A percentile compares a stretch with the other conserved stretches of the same genome.
phyloP scores from a whole-genome alignment of 2,888 invertebrate genomes.

The Metopia argyrocephala region DNA sequence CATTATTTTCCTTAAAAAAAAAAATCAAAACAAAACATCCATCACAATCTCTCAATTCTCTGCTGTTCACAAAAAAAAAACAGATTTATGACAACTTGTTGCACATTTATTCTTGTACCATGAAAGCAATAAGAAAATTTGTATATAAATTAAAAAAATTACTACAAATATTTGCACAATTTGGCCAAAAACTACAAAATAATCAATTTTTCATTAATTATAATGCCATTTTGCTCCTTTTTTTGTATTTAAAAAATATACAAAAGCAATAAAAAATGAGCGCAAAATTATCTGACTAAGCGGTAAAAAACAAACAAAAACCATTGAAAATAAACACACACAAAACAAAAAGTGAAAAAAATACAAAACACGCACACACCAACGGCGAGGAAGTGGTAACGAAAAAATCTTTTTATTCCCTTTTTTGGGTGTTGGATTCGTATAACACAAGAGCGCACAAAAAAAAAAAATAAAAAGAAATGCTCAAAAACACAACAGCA shows the following conservation, averaged over 20 bases:
- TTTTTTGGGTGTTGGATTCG: slow-evolving; percentile 79
- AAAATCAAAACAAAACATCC: neutral
- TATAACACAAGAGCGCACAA: slow-evolving; percentile 73
- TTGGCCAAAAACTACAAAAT: neutral
- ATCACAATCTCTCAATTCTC: neutral
- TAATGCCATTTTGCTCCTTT: slow-evolving; percentile 25
- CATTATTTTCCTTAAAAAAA: neutral
- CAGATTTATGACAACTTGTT: slow-evolving; percentile 56
- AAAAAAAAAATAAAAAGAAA: slow-evolving; percentile 28
- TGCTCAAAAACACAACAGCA: slow-evolving; percentile 12
- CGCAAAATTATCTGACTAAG: slow-evolving; percentile 33
- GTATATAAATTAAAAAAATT: neutral
- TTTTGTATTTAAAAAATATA: neutral
- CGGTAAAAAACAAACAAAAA: slow-evolving; percentile 44
- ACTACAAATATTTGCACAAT: neutral
- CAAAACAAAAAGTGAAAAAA: slow-evolving; percentile 13
- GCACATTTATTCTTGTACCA: slow-evolving; percentile 13
- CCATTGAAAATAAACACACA: slow-evolving; percentile 49
- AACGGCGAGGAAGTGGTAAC: slow-evolving; percentile 63
- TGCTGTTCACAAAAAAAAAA: neutral
- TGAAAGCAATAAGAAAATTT: slow-evolving; percentile 4
- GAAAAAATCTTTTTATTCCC: slow-evolving; percentile 77
- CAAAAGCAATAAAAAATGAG: slow-evolving; percentile 1
- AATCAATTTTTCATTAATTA: slow-evolving; percentile 16
- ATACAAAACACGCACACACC: slow-evolving; percentile 6